Evolutionary conservation across 2,113 vertebrate genomes (phyloP), one percentile per base, ranked within the genome.

Genomic region (Festucalex cinctus): DNA sequence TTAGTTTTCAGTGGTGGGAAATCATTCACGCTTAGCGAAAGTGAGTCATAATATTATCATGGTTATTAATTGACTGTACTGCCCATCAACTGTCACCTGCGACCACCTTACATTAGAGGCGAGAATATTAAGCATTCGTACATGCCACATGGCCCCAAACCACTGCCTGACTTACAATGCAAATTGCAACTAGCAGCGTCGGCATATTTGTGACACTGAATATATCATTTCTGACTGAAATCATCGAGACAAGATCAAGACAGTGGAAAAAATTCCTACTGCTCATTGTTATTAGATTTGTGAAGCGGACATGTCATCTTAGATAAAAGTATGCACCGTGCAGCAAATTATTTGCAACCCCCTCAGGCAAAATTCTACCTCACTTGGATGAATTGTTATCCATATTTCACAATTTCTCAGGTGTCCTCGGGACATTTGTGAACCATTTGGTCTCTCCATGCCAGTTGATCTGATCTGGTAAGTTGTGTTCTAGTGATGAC

Each of bases 391-490:
- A 79, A 70, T 75, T 64, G 75, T 65, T 46, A 46, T 58, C 77
- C 63, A 72, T 72, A 80, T 81, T 67, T 70, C 71, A 70, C 44
- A 53, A 73, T 17, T 70, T 71, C 73, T 59, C 69, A 77, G 69
- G 69, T 78, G 67, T 65, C 67, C 43, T 66, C 10, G 10, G 39
- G 10, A 41, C 9, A 39, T 61, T 73, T 74, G 69, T 32, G 65
- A 48, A 70, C 35, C 35, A 65, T 83, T 68, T 75, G 68, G 68
- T 79, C 63, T 61, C 60, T 72, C 54, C 13, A 53, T 12, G 28
- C 64, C 58, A 32, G 32, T 63, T 59, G 13, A 56, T 57, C 62
- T 20, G 9, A 57, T 66, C 60, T 16, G 32, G 39, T 60, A 62
- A 75, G 76, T 32, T 61, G 35, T 69, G 63, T 64, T 80, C 63